A percentile compares a stretch with the other conserved stretches of the same genome.
phyloP scores from a whole-genome alignment of 35 echinoderm and acorn worm genomes.

The Eucidaris tribuloides region DNA sequence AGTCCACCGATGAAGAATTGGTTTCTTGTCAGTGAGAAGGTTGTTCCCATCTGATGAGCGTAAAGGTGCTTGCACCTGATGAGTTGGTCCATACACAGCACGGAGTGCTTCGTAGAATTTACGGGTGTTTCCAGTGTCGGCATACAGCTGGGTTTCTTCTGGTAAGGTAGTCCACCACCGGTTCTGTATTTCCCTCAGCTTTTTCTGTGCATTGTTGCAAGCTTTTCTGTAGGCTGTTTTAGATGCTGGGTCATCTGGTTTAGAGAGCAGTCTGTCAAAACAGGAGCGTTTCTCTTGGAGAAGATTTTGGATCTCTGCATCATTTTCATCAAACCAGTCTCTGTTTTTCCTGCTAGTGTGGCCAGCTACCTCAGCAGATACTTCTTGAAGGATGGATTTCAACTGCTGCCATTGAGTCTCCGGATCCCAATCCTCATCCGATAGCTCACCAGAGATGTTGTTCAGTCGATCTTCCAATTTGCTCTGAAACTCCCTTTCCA shows the following conservation, averaged over 20 bases:
- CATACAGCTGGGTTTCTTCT: slow-evolving; percentile 11
- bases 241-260: slow-evolving; percentile 6
- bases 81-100: slow-evolving; percentile 41
- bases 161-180: slow-evolving; percentile 34
- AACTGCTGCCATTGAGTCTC: slow-evolving; percentile 19
- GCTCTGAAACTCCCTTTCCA: no score
- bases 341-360: slow-evolving; percentile 27
- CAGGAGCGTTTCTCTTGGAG: slow-evolving; percentile 15
- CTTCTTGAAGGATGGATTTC: slow-evolving; percentile 8
- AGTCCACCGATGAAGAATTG: no score
- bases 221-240: slow-evolving; percentile 21
- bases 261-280: background rate
- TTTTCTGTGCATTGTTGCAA: slow-evolving; percentile 29
- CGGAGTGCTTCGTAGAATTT: slow-evolving; percentile 44
- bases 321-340: slow-evolving; percentile 62
- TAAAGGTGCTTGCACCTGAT: slow-evolving; percentile 17
- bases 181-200: slow-evolving; percentile 25
- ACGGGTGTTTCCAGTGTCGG: slow-evolving; percentile 31
- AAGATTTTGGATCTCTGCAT: slow-evolving; percentile 34
- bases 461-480: no score
- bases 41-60: slow-evolving; percentile 16
- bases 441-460: no score
- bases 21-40: no score
- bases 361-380: slow-evolving; percentile 25
- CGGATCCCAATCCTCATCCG: no score